Base-by-base conservation (phyloP, 53 echinoderm and acorn worm genomes). In the Luidia sarsii region DNA sequence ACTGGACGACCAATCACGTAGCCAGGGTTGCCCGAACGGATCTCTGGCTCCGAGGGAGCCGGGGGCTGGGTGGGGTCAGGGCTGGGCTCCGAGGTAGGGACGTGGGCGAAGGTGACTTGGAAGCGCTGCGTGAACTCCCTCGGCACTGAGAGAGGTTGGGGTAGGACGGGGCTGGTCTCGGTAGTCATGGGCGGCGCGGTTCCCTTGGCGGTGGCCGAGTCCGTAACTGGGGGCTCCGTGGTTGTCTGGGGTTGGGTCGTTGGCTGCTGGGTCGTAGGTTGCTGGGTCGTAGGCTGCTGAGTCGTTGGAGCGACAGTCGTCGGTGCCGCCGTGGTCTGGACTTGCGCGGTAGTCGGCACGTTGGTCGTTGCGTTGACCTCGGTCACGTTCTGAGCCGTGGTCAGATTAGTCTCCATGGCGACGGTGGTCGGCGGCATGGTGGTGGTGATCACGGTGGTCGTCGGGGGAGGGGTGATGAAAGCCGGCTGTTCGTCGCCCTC, bases 21-120 rank as follows among this genome's bases (percentile, higher is more conserved):
- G 3, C 97, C 97, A 4, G 97, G 97, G 53, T 93, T 97, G 3
- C 97, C 97, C 6, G 97, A 97, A 53, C 89, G 70, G 29, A 82
- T 39, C 14, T 43, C 65, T 31, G 82, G 87, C 19, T 77, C 31
- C 7, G 45, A n/a, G 8, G 39, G 75, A 14, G 77, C 52, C 3
- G 70, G 19, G 21, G 64, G 63, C 15, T 86, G 83, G 4, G 72
- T 50, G 0, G 87, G 89, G 28, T 67, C 39, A 16, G 86, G 81
- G 73, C 89, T 79, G 0, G 48, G 7, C 30, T 21, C 39, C 3
- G 65, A 34, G 14, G 66, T 84, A 0, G 88, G 86, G 27, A 87
- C 64, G 65, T 97, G 80, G 7, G 87, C 91, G 66, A 93, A 97
- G 4, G 68, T 85, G 41, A 86, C 86, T 0, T 29, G 29, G 39